phyloP scores from a whole-genome alignment of 1,140 invertebrate species.

The Phocides pigmalion region DNA sequence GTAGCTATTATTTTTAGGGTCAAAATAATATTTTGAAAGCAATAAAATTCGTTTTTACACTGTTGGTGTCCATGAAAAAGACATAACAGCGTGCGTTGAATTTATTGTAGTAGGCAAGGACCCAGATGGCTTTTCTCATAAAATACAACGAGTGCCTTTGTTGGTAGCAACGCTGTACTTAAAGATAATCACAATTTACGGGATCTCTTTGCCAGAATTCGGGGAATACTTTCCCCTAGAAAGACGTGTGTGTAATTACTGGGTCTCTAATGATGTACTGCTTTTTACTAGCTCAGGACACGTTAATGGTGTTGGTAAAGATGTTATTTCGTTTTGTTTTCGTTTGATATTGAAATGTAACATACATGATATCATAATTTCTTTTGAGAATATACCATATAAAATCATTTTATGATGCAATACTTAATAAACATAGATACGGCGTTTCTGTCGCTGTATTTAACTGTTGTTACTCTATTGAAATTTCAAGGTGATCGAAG shows the following conservation, averaged over 20 bases:
- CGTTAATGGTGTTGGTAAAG: conserved; percentile 39
- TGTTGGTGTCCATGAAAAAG: conserved; percentile 66
- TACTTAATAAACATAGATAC: too few species aligned
- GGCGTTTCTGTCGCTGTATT: too few species aligned
- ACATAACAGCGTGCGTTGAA: conserved; percentile 72
- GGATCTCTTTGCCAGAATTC: conserved; percentile 61
- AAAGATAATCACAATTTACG: conserved; percentile 77
- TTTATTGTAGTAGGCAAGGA: conserved; percentile 70
- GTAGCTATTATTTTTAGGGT: conserved; percentile 45
- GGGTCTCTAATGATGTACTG: conserved; percentile 57
- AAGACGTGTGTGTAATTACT: conserved; percentile 64
- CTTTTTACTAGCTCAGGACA: conserved; percentile 33
- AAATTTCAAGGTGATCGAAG: too few species aligned
- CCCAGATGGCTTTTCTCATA: conserved; percentile 79
- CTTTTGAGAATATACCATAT: background rate
- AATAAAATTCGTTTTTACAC: conserved; percentile 67
- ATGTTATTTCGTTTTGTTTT: background rate
- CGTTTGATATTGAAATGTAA: too few species aligned
- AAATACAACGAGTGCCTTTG: conserved; percentile 75
- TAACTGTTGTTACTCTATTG: too few species aligned
- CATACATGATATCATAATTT: background rate
- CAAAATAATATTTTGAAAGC: conserved; percentile 58
- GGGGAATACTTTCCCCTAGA: conserved; percentile 59
- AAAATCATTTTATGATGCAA: too few species aligned
- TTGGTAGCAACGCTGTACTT: conserved; percentile 69